Base-by-base conservation (phyloP, 2,888 invertebrate genomes). In the Hydroisotoma schaefferi region DNA sequence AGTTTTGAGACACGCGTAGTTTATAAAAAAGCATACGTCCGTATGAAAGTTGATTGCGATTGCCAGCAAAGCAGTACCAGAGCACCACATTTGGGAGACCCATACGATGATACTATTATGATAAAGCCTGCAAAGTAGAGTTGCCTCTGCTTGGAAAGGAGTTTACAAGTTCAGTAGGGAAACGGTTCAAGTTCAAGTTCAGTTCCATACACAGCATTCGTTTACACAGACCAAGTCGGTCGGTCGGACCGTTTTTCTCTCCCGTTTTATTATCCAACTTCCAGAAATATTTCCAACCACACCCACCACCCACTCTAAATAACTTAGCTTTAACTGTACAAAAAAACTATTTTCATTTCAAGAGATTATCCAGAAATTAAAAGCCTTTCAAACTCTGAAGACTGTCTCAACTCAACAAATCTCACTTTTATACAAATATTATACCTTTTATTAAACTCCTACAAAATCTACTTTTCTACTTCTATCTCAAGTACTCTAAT, bases 171-270 rank as follows among this genome's bases (percentile, higher is more conserved):
- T 67, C 70, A 70, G 65, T 68, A 58, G 62, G 65, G 62, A 65
- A 65, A 54, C 65, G 61, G 67, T 68, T 68, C 70, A 70, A 68
- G 70, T 70, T 70, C 70, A 70, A 68, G 70, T 68, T 70, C 70
- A 70, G 59, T 54, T 40, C 26, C 40, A 54, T 33, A 29, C 10
- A 5, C 6, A 20, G 25, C 40, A 25, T 18, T n/a, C 4, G 26
- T 18, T 40, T 40, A 15, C 20, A 40, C 40, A 40, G n/a, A 40
- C n/a, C 40, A 40, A 40, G 8, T 40, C 40, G 40, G 40, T 40
- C 40, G 40, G 40, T 40, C 40, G 40, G 40, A 40, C 40, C 40
- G 40, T 18, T 10, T 40, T 33, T 15, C 15, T 33, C 33, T 33
- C 33, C 33, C 33, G 33, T 33, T 8, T 40, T 40, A 15, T 20